Conservation (phyloP, 2,113 vertebrate genomes). For the Ameiurus melas region DNA sequence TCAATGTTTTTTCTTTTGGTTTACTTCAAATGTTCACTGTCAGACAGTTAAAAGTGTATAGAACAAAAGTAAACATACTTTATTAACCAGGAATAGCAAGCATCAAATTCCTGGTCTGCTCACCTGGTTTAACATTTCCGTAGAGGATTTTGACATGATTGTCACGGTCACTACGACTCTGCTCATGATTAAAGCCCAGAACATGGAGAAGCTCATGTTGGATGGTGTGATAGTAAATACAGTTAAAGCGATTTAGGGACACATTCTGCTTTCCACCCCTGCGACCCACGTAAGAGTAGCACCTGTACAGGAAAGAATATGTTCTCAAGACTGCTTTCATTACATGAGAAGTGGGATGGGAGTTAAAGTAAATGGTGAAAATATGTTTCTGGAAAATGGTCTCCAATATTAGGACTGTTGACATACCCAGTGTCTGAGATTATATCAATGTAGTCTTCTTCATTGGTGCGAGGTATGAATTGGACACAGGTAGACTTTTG, state of each 20-base stretch:
- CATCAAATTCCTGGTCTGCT: too few species aligned
- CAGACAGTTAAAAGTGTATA: too few species aligned
- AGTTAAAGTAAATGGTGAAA: neutral
- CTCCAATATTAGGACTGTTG: neutral
- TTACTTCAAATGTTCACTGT: too few species aligned
- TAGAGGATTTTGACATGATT: too few species aligned
- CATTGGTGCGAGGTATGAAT: constrained; percentile 41
- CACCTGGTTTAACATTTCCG: too few species aligned
- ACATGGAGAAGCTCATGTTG: constrained; percentile 61
- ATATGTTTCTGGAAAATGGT: neutral
- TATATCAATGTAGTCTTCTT: constrained; percentile 67
- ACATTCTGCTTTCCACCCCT: constrained; percentile 46
- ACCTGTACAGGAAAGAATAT: constrained; percentile 39
- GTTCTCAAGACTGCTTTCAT: neutral
- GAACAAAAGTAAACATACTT: too few species aligned
- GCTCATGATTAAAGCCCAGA: too few species aligned
- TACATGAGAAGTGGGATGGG: neutral
- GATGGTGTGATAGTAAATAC: constrained; percentile 35
- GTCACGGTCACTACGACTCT: too few species aligned
- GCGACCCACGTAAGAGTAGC: constrained; percentile 53
- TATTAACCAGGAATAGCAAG: too few species aligned
- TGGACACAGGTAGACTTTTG: constrained; percentile 63
- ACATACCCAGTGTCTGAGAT: constrained; percentile 63
- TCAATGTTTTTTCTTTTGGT: too few species aligned
- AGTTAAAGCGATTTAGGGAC: constrained; percentile 46